These are phyloP conservation scores for Lycocerus yunnanus DNA, from an alignment of 2,888 invertebrate species.

Conservation along the genomic window DNA sequence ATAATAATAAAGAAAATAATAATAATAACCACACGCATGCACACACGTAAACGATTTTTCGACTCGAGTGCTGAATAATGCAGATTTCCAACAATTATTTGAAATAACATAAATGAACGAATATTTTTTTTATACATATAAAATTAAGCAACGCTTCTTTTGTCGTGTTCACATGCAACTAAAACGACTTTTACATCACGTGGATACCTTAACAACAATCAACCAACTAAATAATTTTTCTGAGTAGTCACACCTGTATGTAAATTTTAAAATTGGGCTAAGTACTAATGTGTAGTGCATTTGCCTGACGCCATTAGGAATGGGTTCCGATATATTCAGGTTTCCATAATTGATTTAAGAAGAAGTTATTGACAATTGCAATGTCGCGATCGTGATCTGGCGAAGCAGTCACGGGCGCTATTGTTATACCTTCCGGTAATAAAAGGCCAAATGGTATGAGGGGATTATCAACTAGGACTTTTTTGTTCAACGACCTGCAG, in stretches of 20 bases:
- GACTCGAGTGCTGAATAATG: background rate
- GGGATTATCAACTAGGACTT: constrained; percentile 50
- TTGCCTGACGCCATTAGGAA: constrained; percentile 46
- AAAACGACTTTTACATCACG: background rate
- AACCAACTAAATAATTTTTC: background rate
- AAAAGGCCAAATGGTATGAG: constrained; percentile 55
- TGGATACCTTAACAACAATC: background rate
- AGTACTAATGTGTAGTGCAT: constrained; percentile 11
- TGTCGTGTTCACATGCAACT: background rate
- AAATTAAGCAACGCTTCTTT: background rate
- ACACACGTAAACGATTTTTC: background rate
- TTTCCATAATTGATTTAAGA: constrained; percentile 62
- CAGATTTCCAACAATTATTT: background rate
- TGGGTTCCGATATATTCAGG: constrained; percentile 59
- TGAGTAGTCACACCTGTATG: background rate
- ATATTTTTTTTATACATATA: background rate
- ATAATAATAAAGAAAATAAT: background rate
- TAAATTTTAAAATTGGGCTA: constrained; percentile 1
- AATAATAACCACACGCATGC: background rate
- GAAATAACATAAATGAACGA: background rate
- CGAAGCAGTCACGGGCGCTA: constrained; percentile 54
- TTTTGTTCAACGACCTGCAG: constrained; percentile 19
- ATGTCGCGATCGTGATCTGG: constrained; percentile 58
- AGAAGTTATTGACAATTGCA: constrained; percentile 60
- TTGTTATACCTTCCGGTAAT: constrained; percentile 56